Evolutionary conservation across 2,797 vertebrate species (phyloP), one percentile per base, ranked within the genome.

Genomic region (Poliocrania exsul): DNA sequence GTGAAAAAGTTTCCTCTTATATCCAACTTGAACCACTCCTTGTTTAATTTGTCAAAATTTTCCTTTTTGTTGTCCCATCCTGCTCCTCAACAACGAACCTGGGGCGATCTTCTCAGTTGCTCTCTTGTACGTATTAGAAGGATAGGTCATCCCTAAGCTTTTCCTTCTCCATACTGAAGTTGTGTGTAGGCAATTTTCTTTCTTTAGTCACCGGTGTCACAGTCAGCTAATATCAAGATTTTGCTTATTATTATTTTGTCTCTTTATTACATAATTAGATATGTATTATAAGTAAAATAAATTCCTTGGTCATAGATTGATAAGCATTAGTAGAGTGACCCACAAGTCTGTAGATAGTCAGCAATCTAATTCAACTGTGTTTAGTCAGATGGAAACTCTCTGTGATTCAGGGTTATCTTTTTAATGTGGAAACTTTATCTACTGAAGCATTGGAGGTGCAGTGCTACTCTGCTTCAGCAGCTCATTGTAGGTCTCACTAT

Each of bases 1-100:
- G 3, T 44, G 9, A 51, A 49, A 46, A 75, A 18, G 3, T 47
- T 16, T 84, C 16, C 7, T 42, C 17, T 79, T 69, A 17, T 26
- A 33, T 29, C 8, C 0, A 0, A 9, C 5, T 73, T 72, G 35
- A 87, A 42, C 4, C 2, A 72, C 7, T 81, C 1, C 28, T 37
- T 14, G 8, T 80, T 87, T 31, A 13, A 15, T 83, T 77, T 83
- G 29, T 58, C 8, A 38, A 3, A 9, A 14, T 26, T 10, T 37
- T 72, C 2, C 21, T 29, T 85, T 62, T 25, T 73, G 2, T 64
- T 78, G 7, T 53, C 25, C 13, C 13, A 37, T 64, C 38, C 25
- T 60, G 14, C 16, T 81, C 3, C 12, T 54, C 19, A 53, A 1
- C 17, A 37, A 83, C 53, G 13, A 79, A 1, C 5, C 23, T 80